A percentile compares a stretch with the other conserved stretches of the same genome.
Evolutionary conservation across 92 coral and sea anemone genomes (phyloP).

Genomic region (Heteractis magnifica): DNA sequence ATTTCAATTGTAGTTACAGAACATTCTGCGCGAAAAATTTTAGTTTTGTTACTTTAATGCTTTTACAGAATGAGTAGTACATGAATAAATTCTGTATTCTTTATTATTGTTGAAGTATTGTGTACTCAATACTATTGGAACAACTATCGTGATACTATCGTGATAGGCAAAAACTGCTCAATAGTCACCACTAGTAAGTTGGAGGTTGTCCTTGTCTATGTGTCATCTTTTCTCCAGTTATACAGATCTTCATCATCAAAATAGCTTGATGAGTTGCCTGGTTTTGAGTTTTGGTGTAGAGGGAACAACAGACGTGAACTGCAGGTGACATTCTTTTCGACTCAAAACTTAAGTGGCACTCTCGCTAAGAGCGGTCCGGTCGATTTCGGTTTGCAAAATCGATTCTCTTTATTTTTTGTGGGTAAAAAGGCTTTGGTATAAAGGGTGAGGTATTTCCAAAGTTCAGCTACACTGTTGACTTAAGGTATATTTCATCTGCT

Average conservation of each 20-base stretch:
- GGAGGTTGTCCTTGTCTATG: too few species aligned
- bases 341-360: not conserved
- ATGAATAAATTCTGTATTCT: constrained; percentile 29
- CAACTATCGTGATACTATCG: constrained; percentile 46
- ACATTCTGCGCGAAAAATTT: not conserved
- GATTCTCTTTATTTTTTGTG: too few species aligned
- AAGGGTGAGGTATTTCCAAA: too few species aligned
- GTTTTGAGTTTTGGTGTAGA: not conserved
- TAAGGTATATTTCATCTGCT: too few species aligned
- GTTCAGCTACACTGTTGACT: too few species aligned
- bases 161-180: constrained; percentile 1
- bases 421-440: too few species aligned
- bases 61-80: too few species aligned
- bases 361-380: too few species aligned
- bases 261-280: too few species aligned
- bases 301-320: constrained; percentile 29
- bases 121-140: constrained; percentile 37
- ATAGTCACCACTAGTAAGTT: not conserved
- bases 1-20: constrained; percentile 3
- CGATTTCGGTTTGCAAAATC: too few species aligned
- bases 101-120: constrained; percentile 17
- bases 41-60: constrained; percentile 6
- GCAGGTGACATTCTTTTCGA: not conserved
- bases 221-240: too few species aligned
- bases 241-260: too few species aligned